Conservation (phyloP, 2,113 vertebrate species). For the Eubucco bourcierii region DNA sequence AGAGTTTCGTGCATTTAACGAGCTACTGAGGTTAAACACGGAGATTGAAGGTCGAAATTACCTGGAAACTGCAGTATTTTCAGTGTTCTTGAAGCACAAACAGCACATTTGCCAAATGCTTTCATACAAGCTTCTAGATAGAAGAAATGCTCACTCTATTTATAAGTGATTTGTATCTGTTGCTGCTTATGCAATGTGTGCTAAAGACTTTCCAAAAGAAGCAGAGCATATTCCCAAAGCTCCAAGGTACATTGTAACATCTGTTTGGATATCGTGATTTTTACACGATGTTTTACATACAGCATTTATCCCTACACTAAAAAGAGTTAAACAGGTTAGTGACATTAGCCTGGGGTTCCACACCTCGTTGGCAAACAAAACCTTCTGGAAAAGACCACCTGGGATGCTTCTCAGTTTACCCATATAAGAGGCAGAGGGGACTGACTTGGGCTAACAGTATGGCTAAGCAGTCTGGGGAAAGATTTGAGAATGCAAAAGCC, state of each 20-base stretch:
- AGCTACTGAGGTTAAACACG: neutral
- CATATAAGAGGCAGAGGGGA: neutral
- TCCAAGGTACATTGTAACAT: neutral
- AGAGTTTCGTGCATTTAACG: neutral
- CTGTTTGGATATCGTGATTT: neutral
- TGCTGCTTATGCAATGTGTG: neutral
- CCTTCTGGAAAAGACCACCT: neutral
- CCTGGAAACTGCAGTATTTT: neutral
- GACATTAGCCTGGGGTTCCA: neutral
- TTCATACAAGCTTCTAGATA: neutral
- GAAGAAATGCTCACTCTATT: neutral
- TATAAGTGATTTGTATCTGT: neutral
- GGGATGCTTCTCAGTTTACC: neutral
- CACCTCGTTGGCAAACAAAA: neutral
- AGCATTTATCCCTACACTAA: neutral
- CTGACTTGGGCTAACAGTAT: rapidly evolving
- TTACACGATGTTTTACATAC: neutral
- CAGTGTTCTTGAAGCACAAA: neutral
- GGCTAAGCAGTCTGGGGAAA: neutral
- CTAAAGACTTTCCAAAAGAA: neutral
- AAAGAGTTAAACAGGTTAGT: neutral
- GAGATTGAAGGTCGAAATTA: rapidly evolving
- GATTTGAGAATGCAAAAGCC: neutral
- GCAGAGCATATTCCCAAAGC: neutral
- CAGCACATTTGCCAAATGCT: neutral